phyloP scores from a whole-genome alignment of 2,888 invertebrate genomes.

The Acronicta leporina region DNA sequence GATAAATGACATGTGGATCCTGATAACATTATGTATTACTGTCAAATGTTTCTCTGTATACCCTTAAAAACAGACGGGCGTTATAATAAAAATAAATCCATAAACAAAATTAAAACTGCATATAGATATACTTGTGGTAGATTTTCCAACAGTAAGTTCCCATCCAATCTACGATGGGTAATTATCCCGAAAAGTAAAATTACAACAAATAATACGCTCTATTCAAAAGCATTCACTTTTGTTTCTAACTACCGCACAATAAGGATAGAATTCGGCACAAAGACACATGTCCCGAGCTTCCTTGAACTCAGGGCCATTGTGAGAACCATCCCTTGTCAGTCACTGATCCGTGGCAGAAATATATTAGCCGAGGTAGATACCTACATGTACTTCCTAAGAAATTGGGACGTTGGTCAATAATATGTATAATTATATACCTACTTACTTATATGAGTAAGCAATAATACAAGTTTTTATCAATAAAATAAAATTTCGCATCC shows the following conservation, averaged over 20 bases:
- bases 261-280: slow-evolving; percentile 12
- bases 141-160: too few species aligned
- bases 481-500: too few species aligned
- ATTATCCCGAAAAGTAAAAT: neutral
- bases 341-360: slow-evolving; percentile 40
- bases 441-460: neutral
- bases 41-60: too few species aligned
- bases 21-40: too few species aligned
- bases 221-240: neutral
- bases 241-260: neutral
- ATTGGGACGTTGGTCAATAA: slow-evolving; percentile 8
- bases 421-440: too few species aligned
- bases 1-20: too few species aligned
- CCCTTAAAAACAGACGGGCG: too few species aligned
- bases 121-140: too few species aligned
- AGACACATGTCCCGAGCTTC: slow-evolving; percentile 14
- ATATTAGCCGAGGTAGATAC: slow-evolving; percentile 34
- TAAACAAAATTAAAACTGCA: too few species aligned
- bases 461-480: too few species aligned
- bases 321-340: slow-evolving; percentile 25
- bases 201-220: neutral
- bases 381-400: slow-evolving; percentile 7
- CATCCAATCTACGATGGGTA: neutral
- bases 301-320: slow-evolving; percentile 24
- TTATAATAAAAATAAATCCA: too few species aligned